Evolutionary conservation across 2,797 vertebrate species (phyloP).

Genomic region (Schizopygopsis malacanthus): DNA sequence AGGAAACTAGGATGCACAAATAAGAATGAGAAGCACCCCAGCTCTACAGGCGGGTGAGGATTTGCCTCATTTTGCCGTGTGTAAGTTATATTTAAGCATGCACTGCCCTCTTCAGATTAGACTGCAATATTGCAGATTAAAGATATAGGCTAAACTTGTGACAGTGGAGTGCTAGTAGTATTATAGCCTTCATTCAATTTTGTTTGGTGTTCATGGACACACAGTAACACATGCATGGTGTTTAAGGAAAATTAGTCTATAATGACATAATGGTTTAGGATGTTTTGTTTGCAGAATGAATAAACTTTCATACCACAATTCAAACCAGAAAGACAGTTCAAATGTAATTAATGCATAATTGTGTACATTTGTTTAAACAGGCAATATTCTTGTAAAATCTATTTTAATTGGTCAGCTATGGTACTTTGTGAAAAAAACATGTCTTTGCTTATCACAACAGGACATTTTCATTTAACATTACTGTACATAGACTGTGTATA

Average conservation of each 20-base stretch:
- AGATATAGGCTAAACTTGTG: not conserved
- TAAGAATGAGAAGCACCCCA: no score
- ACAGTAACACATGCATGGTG: not conserved
- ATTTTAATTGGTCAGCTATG: no score
- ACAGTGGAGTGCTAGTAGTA: not conserved
- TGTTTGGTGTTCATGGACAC: not conserved
- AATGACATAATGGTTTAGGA: not conserved
- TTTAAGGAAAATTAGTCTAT: not conserved
- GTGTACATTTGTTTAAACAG: not conserved
- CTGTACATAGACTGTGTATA: no score
- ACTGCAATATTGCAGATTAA: not conserved
- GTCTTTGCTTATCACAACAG: not conserved
- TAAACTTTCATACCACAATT: not conserved
- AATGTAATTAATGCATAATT: not conserved
- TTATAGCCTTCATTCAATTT: not conserved
- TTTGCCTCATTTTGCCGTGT: not conserved
- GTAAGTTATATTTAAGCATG: not conserved
- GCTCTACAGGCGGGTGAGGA: not conserved
- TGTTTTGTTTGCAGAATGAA: not conserved
- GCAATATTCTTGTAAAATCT: not conserved
- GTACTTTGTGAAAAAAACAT: not conserved
- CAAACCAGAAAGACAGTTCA: not conserved
- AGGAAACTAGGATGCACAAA: no score
- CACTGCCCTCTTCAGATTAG: conserved; percentile 19
- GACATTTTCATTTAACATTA: not conserved